A percentile compares a stretch with the other conserved stretches of the same genome.
Evolutionary conservation across 2,888 invertebrate species (phyloP).

Genomic region (Pheosia gnoma): DNA sequence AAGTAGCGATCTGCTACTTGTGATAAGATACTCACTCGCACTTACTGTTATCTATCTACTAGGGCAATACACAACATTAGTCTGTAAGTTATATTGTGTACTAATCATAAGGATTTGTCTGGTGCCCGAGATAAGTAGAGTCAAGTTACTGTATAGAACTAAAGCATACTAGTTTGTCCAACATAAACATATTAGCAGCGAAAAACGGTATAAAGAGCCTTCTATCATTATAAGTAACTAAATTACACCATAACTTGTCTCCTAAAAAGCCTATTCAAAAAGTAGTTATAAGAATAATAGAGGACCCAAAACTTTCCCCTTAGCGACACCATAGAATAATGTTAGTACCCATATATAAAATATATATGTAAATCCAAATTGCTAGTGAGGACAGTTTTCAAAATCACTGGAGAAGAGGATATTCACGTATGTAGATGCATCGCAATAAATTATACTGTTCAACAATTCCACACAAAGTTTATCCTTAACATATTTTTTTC

Average conservation of each 20-base stretch:
- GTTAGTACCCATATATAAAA: not conserved
- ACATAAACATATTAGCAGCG: not conserved
- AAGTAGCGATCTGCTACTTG: too few species aligned
- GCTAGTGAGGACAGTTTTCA: too few species aligned
- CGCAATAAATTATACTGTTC: not conserved
- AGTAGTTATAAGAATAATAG: conserved; percentile 21
- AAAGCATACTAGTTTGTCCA: too few species aligned
- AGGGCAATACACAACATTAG: too few species aligned
- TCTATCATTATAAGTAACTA: conserved; percentile 30
- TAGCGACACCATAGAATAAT: conserved; percentile 16
- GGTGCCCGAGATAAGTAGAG: not conserved
- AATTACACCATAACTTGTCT: conserved; percentile 32
- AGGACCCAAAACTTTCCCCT: conserved; percentile 22
- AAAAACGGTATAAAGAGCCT: conserved; percentile 13
- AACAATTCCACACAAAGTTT: not conserved
- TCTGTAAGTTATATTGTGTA: not conserved
- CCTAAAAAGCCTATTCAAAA: conserved; percentile 23
- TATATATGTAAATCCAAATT: too few species aligned
- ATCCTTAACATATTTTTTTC: not conserved
- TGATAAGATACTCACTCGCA: too few species aligned
- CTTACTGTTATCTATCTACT: too few species aligned
- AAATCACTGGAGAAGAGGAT: too few species aligned
- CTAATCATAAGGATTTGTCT: not conserved
- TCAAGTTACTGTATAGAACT: too few species aligned
- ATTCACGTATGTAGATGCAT: too few species aligned